Conservation (phyloP, 2,888 invertebrate species). For the Gonocerus acuteangulatus region DNA sequence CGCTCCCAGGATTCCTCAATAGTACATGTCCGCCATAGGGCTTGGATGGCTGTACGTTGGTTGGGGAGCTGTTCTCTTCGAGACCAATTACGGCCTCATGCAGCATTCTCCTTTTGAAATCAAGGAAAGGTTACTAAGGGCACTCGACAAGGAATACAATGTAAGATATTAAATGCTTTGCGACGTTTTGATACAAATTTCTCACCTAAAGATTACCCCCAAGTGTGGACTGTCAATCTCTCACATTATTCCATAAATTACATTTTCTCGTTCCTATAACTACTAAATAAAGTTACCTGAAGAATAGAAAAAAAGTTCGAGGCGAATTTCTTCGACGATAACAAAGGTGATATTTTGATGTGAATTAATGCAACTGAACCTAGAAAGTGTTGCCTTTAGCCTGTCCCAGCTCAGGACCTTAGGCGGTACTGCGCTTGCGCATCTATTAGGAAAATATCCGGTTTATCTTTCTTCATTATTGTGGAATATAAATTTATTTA, state of each 20-base stretch:
- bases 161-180: slow-evolving; percentile 55
- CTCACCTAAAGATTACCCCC: slow-evolving; percentile 12
- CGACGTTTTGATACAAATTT: slow-evolving; percentile 24
- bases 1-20: slow-evolving; percentile 41
- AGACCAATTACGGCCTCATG: slow-evolving; percentile 49
- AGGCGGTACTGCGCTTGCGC: slow-evolving; percentile 41
- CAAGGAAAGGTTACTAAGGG: slow-evolving; percentile 92
- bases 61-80: slow-evolving; percentile 46
- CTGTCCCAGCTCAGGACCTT: slow-evolving; percentile 39
- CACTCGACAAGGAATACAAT: slow-evolving; percentile 95
- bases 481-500: slow-evolving; percentile 22
- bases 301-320: neutral
- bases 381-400: slow-evolving; percentile 40
- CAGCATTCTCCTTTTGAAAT: slow-evolving; percentile 62
- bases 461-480: slow-evolving; percentile 30
- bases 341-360: slow-evolving; percentile 34
- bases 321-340: slow-evolving; percentile 2
- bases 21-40: slow-evolving; percentile 48
- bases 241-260: slow-evolving; percentile 6
- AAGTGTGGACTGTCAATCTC: slow-evolving; percentile 20
- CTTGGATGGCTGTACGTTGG: slow-evolving; percentile 46
- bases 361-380: slow-evolving; percentile 40
- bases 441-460: slow-evolving; percentile 33
- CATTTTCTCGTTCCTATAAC: slow-evolving; percentile 1
- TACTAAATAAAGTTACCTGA: slow-evolving; percentile 14